Evolutionary conservation across 1,140 invertebrate genomes (phyloP).

Genomic region (Hydropsyche tenuis): DNA sequence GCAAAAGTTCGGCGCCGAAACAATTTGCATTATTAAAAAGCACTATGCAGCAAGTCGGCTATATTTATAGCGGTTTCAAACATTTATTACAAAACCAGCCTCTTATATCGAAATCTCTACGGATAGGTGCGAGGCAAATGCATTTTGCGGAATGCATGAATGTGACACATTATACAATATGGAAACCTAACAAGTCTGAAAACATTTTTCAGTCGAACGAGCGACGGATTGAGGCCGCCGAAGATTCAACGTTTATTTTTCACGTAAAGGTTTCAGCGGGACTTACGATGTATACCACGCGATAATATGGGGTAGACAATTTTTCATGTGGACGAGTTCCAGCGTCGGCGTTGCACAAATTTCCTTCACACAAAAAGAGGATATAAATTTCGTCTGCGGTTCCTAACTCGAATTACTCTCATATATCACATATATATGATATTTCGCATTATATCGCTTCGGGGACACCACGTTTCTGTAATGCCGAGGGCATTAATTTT

Average conservation of each 20-base stretch:
- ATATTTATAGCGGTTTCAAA: too few relatives aligned
- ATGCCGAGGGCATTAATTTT: slow-evolving; percentile 20
- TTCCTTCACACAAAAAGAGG: background rate
- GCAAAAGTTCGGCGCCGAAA: background rate
- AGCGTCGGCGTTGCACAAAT: background rate
- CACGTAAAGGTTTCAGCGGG: background rate
- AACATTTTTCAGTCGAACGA: too few relatives aligned
- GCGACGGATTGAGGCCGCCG: too few relatives aligned
- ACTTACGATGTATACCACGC: background rate
- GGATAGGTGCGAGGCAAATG: too few relatives aligned
- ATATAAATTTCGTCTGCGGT: slow-evolving; percentile 22
- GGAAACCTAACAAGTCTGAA: too few relatives aligned
- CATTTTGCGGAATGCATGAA: too few relatives aligned
- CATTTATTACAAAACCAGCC: too few relatives aligned
- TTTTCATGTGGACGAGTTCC: background rate
- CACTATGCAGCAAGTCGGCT: too few relatives aligned
- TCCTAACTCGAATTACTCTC: slow-evolving; percentile 12
- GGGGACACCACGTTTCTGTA: slow-evolving; percentile 6
- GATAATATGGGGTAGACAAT: too few relatives aligned
- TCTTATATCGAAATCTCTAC: too few relatives aligned
- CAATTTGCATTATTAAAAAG: slow-evolving; percentile 6
- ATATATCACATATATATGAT: background rate
- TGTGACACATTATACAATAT: too few relatives aligned
- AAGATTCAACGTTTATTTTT: too few relatives aligned
- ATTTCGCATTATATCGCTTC: background rate